Evolutionary conservation across 2,113 vertebrate genomes (phyloP).

Genomic region (Notothenia rossii): DNA sequence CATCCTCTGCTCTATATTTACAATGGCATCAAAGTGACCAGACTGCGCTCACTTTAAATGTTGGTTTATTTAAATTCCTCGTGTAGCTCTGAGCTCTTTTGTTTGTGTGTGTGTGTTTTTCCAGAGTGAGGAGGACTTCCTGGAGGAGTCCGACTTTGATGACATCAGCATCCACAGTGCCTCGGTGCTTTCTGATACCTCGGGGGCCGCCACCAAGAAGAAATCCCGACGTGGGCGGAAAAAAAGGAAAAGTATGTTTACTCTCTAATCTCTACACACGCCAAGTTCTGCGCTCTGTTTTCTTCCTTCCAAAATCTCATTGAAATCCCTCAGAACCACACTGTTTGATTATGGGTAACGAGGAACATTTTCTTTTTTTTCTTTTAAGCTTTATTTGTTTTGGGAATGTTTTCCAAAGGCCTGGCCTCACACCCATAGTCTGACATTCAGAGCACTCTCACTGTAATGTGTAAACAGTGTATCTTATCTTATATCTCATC

Average conservation of each 20-base stretch:
- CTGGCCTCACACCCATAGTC: not conserved
- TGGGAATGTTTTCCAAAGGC: slow-evolving; percentile 25
- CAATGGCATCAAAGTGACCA: slow-evolving; percentile 32
- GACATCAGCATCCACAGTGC: slow-evolving; percentile 96
- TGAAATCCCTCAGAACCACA: slow-evolving; percentile 43
- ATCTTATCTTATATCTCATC: not conserved
- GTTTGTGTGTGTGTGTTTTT: slow-evolving; percentile 26
- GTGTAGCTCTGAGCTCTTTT: slow-evolving; percentile 21
- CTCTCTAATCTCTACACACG: slow-evolving; percentile 37
- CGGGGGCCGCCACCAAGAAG: slow-evolving; percentile 88
- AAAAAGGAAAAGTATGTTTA: slow-evolving; percentile 93
- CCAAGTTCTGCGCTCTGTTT: slow-evolving; percentile 19
- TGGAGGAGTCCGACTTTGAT: slow-evolving; percentile 96
- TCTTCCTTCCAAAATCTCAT: slow-evolving; percentile 38
- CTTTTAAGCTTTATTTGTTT: slow-evolving; percentile 45
- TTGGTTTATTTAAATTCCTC: slow-evolving; percentile 5
- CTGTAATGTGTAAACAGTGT: no score
- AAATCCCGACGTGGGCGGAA: slow-evolving; percentile 90
- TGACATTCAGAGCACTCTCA: not conserved
- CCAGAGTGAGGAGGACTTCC: slow-evolving; percentile 97
- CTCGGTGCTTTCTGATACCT: slow-evolving; percentile 92
- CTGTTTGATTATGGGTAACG: slow-evolving; percentile 50
- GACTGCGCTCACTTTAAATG: not conserved
- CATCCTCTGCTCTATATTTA: not conserved
- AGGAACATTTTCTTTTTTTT: slow-evolving; percentile 33